A percentile compares a stretch with the other conserved stretches of the same genome.
Conservation (phyloP, 2,888 invertebrate species). For the Thereva nobilitata region DNA sequence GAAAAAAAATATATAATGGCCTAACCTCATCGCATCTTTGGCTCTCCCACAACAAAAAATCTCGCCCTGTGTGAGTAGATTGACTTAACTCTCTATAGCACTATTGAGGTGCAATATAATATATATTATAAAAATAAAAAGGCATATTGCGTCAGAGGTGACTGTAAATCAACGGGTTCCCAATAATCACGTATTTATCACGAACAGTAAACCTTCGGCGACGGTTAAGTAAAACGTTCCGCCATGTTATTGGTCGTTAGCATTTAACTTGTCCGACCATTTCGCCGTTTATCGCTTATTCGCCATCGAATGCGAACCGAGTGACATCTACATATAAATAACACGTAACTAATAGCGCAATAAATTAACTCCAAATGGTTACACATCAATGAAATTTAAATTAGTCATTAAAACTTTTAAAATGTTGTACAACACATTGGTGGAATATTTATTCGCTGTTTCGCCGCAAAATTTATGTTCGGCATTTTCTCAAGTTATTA, state of each 20-base stretch:
- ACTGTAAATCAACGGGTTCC: conserved; percentile 29
- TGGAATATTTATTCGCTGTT: conserved; percentile 28
- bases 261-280: conserved; percentile 19
- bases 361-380: conserved; percentile 41
- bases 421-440: conserved; percentile 32
- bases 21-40: too few species aligned
- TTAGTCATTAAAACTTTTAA: conserved; percentile 40
- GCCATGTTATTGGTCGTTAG: conserved; percentile 27
- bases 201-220: conserved; percentile 24
- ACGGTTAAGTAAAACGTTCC: conserved; percentile 27
- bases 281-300: conserved; percentile 29
- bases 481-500: conserved; percentile 20
- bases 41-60: too few species aligned
- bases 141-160: conserved; percentile 18
- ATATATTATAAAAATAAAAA: too few species aligned
- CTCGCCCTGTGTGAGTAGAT: too few species aligned
- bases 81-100: too few species aligned
- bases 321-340: conserved; percentile 33
- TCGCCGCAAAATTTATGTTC: conserved; percentile 18
- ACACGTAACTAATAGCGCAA: conserved; percentile 29
- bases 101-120: too few species aligned
- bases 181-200: conserved; percentile 22
- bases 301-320: conserved; percentile 16
- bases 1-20: too few species aligned
- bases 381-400: conserved; percentile 43